phyloP scores from a whole-genome alignment of 2,797 vertebrate genomes.

The Huso huso region DNA sequence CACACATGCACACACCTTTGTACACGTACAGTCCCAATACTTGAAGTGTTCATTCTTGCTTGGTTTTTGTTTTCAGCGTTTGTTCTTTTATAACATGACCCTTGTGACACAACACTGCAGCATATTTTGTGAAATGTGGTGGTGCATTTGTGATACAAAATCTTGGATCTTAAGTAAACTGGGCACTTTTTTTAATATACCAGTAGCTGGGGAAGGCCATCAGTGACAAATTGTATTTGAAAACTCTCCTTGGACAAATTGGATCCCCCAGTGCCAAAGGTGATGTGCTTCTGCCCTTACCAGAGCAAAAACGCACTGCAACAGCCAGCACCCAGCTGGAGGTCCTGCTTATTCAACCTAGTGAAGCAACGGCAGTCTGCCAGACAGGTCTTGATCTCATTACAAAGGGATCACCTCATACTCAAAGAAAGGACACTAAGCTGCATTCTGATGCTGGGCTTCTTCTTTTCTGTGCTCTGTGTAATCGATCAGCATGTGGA shows the following conservation, averaged over 20 bases:
- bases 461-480: neutral
- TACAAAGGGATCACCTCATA: neutral
- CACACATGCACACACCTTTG: too few relatives aligned
- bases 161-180: too few relatives aligned
- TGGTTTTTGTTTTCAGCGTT: too few relatives aligned
- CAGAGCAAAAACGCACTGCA: neutral
- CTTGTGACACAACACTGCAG: too few relatives aligned
- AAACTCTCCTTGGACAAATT: neutral
- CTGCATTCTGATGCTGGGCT: neutral
- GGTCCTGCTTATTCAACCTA: neutral
- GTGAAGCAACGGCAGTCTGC: neutral
- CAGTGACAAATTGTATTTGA: too few relatives aligned
- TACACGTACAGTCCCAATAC: too few relatives aligned
- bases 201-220: too few relatives aligned
- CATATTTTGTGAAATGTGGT: too few relatives aligned
- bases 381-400: neutral
- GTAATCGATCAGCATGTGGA: slow-evolving; percentile 41
- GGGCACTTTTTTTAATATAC: too few relatives aligned
- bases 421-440: neutral
- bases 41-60: too few relatives aligned
- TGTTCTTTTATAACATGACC: too few relatives aligned
- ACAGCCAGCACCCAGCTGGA: neutral
- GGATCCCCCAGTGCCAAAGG: neutral
- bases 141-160: too few relatives aligned
- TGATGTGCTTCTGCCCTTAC: neutral